phyloP scores from a whole-genome alignment of 1,140 invertebrate species.

The Ostrea denselamellosa region DNA sequence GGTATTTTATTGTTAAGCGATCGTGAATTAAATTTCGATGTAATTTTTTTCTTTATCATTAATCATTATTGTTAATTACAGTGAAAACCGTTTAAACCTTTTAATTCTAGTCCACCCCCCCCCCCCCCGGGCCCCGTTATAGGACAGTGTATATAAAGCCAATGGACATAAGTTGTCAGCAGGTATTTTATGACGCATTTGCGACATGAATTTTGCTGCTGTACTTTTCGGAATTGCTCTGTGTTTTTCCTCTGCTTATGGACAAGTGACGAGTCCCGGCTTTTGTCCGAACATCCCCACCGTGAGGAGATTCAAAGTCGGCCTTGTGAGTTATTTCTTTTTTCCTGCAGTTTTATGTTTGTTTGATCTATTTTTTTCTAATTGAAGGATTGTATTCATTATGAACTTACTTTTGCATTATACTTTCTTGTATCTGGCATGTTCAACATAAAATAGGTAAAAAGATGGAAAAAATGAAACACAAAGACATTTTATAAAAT shows the following conservation, averaged over 20 bases:
- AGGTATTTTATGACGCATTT: not conserved
- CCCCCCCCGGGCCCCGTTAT: not conserved
- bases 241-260: not conserved
- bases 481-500: too few species aligned
- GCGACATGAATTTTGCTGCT: not conserved
- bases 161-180: not conserved
- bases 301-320: not conserved
- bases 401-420: too few species aligned
- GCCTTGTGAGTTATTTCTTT: not conserved
- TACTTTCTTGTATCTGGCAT: too few species aligned
- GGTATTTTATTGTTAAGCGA: too few species aligned
- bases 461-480: too few species aligned
- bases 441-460: too few species aligned
- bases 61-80: too few species aligned
- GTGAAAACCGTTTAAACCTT: too few species aligned
- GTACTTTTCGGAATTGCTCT: not conserved
- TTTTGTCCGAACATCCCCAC: conserved; percentile 1
- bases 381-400: too few species aligned
- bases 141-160: not conserved
- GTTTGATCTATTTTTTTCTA: not conserved
- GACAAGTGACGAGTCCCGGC: conserved; percentile 10
- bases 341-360: not conserved
- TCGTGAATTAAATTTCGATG: too few species aligned
- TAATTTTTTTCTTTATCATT: too few species aligned
- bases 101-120: not conserved